Conservation (phyloP, 2,888 invertebrate genomes). For the Agonopterix heracliana region DNA sequence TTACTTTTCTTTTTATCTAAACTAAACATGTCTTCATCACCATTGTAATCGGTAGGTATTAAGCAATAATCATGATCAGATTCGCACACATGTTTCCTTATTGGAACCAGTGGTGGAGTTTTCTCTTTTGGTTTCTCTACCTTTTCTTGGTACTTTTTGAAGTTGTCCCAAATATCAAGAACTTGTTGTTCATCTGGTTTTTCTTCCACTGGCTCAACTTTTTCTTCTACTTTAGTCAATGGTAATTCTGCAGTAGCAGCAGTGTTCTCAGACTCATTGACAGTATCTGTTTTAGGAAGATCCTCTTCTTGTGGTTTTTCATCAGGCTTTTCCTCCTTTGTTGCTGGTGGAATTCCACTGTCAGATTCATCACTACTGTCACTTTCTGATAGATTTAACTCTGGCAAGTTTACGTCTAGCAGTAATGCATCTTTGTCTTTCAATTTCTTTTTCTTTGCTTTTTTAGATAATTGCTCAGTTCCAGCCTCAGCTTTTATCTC, state of each 20-base stretch:
- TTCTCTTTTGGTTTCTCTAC: slow-evolving; percentile 75
- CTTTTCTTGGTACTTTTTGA: slow-evolving; percentile 83
- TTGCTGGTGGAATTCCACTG: slow-evolving; percentile 31
- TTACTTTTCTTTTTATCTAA: slow-evolving; percentile 66
- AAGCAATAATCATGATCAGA: slow-evolving; percentile 88
- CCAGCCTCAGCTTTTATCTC: slow-evolving; percentile 45
- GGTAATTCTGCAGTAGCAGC: slow-evolving; percentile 14
- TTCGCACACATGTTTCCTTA: slow-evolving; percentile 74
- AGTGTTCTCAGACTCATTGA: slow-evolving; percentile 4
- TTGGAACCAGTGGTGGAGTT: slow-evolving; percentile 63
- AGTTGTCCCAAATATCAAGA: slow-evolving; percentile 86
- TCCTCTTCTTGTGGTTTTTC: slow-evolving; percentile 29
- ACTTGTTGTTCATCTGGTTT: slow-evolving; percentile 77
- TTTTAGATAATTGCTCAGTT: slow-evolving; percentile 52
- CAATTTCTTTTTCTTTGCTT: slow-evolving; percentile 62
- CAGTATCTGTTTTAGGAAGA: slow-evolving; percentile 18
- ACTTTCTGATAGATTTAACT: slow-evolving; percentile 89
- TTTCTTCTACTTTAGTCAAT: slow-evolving; percentile 32
- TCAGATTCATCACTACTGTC: slow-evolving; percentile 84
- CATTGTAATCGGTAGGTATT: slow-evolving; percentile 63
- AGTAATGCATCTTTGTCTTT: slow-evolving; percentile 68
- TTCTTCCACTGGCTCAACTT: slow-evolving; percentile 51
- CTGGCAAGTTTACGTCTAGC: slow-evolving; percentile 81
- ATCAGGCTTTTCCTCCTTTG: slow-evolving; percentile 31
- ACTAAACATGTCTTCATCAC: slow-evolving; percentile 58